Percentiles rank a stretch among this genome's conserved stretches.
Evolutionary conservation across 2,113 vertebrate species (phyloP).

Genomic region (Urocolius indicus): DNA sequence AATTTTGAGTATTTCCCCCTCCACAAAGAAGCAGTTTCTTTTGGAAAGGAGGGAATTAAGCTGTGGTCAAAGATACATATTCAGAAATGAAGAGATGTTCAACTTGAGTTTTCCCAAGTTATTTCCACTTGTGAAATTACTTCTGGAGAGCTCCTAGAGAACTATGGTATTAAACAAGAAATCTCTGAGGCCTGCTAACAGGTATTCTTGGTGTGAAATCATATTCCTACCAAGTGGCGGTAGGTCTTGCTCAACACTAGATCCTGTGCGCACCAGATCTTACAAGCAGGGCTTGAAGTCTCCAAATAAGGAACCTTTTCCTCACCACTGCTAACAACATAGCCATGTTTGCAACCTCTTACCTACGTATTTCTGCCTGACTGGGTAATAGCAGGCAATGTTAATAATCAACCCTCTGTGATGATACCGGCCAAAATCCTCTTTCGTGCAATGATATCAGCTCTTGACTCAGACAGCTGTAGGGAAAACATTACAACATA

Average conservation of each 20-base stretch:
- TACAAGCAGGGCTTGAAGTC: neutral
- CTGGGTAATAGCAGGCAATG: neutral
- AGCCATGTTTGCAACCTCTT: neutral
- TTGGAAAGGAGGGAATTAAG: neutral
- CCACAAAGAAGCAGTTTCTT: neutral
- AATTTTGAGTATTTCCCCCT: neutral
- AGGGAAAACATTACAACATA: neutral
- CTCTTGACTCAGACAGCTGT: neutral
- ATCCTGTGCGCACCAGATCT: neutral
- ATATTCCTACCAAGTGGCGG: neutral
- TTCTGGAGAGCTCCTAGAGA: neutral
- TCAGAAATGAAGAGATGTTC: neutral
- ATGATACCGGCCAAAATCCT: neutral
- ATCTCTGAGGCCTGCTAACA: neutral
- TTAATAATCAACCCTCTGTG: neutral
- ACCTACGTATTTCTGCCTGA: neutral
- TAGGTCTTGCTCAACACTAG: neutral
- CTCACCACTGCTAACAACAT: neutral
- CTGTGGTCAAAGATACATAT: neutral
- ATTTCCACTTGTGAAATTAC: neutral
- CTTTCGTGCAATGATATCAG: neutral
- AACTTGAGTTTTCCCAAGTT: conserved; percentile 14
- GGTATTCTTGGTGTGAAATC: neutral
- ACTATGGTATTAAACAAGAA: neutral
- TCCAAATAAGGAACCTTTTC: neutral